phyloP scores from a whole-genome alignment of 2,797 vertebrate species.

The Pseudochirops corinnae region DNA sequence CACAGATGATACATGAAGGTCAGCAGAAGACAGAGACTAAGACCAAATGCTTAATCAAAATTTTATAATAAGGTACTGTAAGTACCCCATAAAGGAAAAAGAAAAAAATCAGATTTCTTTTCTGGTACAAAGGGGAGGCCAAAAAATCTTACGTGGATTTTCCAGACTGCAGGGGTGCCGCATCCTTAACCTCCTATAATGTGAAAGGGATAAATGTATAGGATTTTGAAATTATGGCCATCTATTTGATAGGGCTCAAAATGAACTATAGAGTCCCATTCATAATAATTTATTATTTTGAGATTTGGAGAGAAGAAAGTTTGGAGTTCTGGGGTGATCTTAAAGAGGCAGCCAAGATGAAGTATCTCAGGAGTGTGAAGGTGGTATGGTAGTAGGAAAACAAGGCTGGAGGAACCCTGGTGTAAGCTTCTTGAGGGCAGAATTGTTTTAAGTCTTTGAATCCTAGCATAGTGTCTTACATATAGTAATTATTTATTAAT shows the following conservation, averaged over 20 bases:
- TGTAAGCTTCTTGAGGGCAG: not conserved
- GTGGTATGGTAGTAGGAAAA: too few relatives aligned
- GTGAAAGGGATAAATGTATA: not conserved
- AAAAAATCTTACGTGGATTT: too few relatives aligned
- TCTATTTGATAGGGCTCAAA: not conserved
- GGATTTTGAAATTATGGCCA: not conserved
- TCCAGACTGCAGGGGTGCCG: too few relatives aligned
- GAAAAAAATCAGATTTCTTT: too few relatives aligned
- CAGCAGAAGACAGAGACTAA: too few relatives aligned
- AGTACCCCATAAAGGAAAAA: too few relatives aligned
- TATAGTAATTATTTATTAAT: not conserved
- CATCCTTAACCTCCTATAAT: too few relatives aligned
- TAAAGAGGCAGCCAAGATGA: not conserved
- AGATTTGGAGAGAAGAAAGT: not conserved
- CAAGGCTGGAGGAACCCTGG: not conserved
- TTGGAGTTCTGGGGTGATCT: not conserved
- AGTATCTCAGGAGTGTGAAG: not conserved
- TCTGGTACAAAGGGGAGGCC: too few relatives aligned
- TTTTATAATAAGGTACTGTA: too few relatives aligned
- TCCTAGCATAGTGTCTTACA: not conserved
- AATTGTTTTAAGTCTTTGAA: not conserved
- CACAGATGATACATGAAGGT: too few relatives aligned
- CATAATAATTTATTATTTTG: not conserved
- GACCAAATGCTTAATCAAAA: too few relatives aligned
- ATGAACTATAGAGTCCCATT: not conserved